Evolutionary conservation across 2,113 vertebrate species (phyloP), one percentile per base, ranked within the genome.

Genomic region (Cyphomyrus discorhynchus): DNA sequence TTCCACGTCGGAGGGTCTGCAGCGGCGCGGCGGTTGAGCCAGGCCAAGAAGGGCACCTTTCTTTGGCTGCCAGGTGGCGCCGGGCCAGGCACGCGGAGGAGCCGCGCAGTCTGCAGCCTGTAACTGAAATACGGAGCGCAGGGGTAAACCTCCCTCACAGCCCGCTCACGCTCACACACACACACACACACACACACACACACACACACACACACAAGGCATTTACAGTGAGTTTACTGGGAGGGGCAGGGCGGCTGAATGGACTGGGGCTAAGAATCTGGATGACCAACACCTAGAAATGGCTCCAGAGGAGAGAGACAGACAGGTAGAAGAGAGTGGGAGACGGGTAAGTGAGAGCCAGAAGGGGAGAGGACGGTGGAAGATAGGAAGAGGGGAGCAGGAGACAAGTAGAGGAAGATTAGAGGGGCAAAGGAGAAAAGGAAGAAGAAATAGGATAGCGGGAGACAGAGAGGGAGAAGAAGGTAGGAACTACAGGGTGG

Each of bases 41-140:
- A 92, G 95, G 93, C 94, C 95, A 95, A 94, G 93, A 94, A 95
- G 95, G 95, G 95, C 95, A 96, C 96, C 96, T 96, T 96, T 96
- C 93, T 96, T 95, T 94, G 93, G 92, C 91, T 96, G 96, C 96
- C 96, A 96, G 93, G 94, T 96, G 96, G 96, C 94, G 90, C 17
- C 0, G 83, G 88, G 96, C 96, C 96, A 96, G 95, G 93, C 91
- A 91, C 90, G 91, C 91, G 89, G 93, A 96, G 96, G 96, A 96
- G 96, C 95, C 95, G 80, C 19, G 88, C 90, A 96, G 96, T 96
- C 96, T 96, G 95, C 93, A 94, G 92, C 95, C 94, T 94, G 93
- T 95, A 95, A 96, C 94, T 94, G 93, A 94, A 96, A 95, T 94
- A 94, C 90, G 91, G 94, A 93, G 94, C 42, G 88, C 92, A 91